Base-by-base conservation (phyloP, 2,113 vertebrate species). In the Macquaria ambigua region DNA sequence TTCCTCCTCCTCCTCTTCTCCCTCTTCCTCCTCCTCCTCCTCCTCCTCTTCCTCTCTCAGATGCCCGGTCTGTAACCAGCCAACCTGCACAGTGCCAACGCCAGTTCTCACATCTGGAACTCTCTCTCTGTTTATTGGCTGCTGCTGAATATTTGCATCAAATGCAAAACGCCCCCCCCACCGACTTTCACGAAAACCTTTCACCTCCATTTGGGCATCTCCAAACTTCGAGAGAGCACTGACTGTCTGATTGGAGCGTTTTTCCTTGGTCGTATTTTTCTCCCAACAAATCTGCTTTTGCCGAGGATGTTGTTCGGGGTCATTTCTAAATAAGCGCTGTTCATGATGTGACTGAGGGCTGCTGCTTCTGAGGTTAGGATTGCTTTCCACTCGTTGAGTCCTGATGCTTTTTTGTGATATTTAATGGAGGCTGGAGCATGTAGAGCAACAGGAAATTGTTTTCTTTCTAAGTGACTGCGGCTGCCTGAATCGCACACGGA, bases 41-140 rank as follows among this genome's bases (percentile, higher is more conserved):
- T 83, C 77, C 15, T 78, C 56, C 39, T 71, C 52, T 9, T 68
- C 71, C 21, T 28, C 66, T 63, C 77, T 66, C 88, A 75, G 79
- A 85, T 46, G 28, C 61, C 43, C 37, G 1, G 76, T 87, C 79
- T 83, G 67, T 72, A 72, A 86, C 81, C 85, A 82, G 86, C 87
- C 77, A 76, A 62, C 62, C 81, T 76, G 80, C 88, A 74, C 91
- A 89, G 89, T 88, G 89, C 89, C 90, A 90, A 90, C 78, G 39
- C 79, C 79, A 77, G 59, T 67, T 41, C 34, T 25, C 74, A 59
- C 74, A 63, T 67, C 79, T 71, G 74, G 82, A 82, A 21, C 82
- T 59, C 79, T 34, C 34, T 34, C 31, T 74, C n/a, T 21, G 43
- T 77, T 67, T n/a, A 43, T 62, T 61, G 28, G 59, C 67, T 56